A percentile compares a stretch with the other conserved stretches of the same genome.
Conservation (phyloP, 2,113 vertebrate genomes). For the Chrysochloris asiatica region DNA sequence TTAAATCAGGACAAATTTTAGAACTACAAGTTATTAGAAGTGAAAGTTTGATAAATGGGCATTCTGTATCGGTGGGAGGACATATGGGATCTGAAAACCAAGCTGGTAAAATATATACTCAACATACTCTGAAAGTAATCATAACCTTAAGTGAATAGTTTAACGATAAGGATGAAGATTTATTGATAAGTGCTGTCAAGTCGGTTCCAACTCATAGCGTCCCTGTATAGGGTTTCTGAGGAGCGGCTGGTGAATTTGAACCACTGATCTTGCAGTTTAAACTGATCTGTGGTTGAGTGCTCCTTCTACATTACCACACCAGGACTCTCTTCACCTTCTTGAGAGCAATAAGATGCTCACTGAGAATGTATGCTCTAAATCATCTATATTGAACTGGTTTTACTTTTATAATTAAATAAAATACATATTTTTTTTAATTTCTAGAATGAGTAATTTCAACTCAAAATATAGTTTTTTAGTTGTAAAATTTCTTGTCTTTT, state of each 20-base stretch:
- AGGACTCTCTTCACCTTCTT: background rate
- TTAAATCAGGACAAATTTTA: conserved; percentile 6
- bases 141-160: background rate
- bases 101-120: background rate
- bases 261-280: too few species aligned
- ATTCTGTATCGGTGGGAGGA: background rate
- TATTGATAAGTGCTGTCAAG: too few species aligned
- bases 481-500: background rate
- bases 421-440: background rate
- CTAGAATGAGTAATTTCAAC: background rate
- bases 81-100: background rate
- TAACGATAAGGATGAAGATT: background rate
- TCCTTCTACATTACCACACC: too few species aligned
- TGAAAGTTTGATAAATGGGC: background rate
- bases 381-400: conserved; percentile 11
- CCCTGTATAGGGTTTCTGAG: too few species aligned
- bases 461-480: background rate
- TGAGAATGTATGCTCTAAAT: background rate
- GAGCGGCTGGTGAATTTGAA: too few species aligned
- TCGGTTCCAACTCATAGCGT: too few species aligned
- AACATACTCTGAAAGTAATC: conserved; percentile 1
- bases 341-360: background rate
- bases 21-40: background rate
- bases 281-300: too few species aligned
- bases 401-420: conserved; percentile 45